These are phyloP conservation scores for Caenorhabditis macrosperma DNA, from an alignment of 2,888 invertebrate genomes.

Conservation along the genomic window DNA sequence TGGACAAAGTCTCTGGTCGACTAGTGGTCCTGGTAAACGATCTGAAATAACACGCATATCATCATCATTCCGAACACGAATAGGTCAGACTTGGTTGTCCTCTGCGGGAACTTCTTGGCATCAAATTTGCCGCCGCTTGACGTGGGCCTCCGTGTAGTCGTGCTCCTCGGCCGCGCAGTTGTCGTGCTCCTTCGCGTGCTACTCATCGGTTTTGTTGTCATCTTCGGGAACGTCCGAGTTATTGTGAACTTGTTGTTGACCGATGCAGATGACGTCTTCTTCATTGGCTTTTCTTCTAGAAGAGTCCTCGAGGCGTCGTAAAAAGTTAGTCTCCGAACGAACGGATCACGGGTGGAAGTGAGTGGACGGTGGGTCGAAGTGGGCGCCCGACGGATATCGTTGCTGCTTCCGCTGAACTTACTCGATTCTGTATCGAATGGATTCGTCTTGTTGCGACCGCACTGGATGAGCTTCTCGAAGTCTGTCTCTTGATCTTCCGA, in stretches of 20 bases:
- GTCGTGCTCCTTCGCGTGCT: not conserved
- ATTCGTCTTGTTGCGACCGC: slow-evolving; percentile 41
- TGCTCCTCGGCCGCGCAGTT: slow-evolving; percentile 6
- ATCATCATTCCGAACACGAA: not conserved
- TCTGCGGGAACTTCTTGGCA: not conserved
- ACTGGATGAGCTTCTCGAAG: slow-evolving; percentile 57
- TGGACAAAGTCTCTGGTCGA: not conserved
- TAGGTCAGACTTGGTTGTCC: not conserved
- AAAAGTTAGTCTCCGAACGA: slow-evolving; percentile 50
- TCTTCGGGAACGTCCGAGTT: slow-evolving; percentile 44
- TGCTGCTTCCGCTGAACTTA: slow-evolving; percentile 44
- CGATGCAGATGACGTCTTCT: not conserved
- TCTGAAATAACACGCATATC: not conserved
- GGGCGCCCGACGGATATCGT: slow-evolving; percentile 52
- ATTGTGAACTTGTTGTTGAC: slow-evolving; percentile 30
- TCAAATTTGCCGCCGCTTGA: slow-evolving; percentile 7
- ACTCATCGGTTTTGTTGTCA: slow-evolving; percentile 33
- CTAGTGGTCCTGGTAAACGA: not conserved
- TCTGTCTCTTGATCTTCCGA: slow-evolving; percentile 42
- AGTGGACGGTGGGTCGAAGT: slow-evolving; percentile 36
- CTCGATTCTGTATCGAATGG: slow-evolving; percentile 19
- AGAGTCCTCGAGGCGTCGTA: slow-evolving; percentile 45
- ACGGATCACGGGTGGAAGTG: slow-evolving; percentile 52
- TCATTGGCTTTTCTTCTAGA: slow-evolving; percentile 25
- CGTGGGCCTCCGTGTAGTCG: not conserved